Percentiles rank a stretch among this genome's conserved stretches.
Conservation (phyloP, 2,113 vertebrate genomes). For the Pelecanoides urinatrix region DNA sequence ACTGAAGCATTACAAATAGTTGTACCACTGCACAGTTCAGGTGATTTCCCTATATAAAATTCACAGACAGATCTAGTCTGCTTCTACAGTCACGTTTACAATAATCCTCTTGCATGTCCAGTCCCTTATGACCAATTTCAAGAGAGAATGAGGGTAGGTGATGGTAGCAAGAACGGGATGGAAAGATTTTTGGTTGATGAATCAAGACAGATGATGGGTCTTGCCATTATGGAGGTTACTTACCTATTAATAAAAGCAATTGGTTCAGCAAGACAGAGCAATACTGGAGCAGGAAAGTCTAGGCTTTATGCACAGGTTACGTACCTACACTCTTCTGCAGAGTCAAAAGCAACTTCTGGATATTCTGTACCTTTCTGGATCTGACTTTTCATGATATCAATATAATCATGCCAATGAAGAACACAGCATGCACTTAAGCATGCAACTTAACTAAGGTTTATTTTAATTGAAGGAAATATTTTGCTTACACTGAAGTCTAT, state of each 20-base stretch:
- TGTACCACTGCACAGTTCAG: neutral
- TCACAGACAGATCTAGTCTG: neutral
- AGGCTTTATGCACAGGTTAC: accelerated
- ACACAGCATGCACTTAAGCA: neutral
- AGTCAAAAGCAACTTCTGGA: neutral
- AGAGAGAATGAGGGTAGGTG: neutral
- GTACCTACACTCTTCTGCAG: neutral
- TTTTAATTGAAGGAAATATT: neutral
- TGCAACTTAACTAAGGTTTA: neutral
- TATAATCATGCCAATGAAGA: neutral
- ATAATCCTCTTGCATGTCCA: neutral
- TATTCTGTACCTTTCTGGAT: neutral
- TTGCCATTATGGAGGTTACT: neutral
- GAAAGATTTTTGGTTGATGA: neutral
- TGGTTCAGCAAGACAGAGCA: neutral
- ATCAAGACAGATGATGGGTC: neutral
- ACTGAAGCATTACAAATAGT: neutral
- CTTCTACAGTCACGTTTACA: neutral
- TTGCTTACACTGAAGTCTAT: neutral
- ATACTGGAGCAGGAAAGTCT: neutral
- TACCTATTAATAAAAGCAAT: neutral
- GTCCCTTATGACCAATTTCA: neutral
- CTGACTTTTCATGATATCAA: accelerated
- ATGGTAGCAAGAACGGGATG: neutral
- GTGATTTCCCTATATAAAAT: neutral